Conservation (phyloP, 2,888 invertebrate genomes). For the Nineta flava region DNA sequence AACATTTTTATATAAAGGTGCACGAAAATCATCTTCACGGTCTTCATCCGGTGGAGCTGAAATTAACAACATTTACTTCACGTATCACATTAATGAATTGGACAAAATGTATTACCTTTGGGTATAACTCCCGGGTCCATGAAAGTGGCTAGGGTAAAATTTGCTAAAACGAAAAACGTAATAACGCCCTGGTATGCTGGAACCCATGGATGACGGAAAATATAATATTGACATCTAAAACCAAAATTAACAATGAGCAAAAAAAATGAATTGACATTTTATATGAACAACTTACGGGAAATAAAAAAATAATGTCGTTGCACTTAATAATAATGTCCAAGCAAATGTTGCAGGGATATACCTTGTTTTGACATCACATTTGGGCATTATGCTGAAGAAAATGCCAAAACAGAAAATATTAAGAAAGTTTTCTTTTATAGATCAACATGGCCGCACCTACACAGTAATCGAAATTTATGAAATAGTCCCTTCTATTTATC, state of each 20-base stretch:
- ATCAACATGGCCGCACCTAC: conserved; percentile 47
- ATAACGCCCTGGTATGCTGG: conserved; percentile 87
- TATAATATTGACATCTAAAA: conserved; percentile 76
- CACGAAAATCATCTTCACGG: conserved; percentile 91
- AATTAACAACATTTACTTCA: conserved; percentile 10
- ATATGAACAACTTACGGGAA: conserved; percentile 74
- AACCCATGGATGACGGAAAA: conserved; percentile 72
- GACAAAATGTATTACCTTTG: conserved; percentile 49
- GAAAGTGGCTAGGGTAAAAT: conserved; percentile 96
- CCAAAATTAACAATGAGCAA: conserved; percentile 11
- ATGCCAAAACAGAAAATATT: conserved; percentile 12
- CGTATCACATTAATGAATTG: not conserved
- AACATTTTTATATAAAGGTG: conserved; percentile 90
- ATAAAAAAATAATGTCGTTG: conserved; percentile 90
- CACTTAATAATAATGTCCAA: conserved; percentile 87
- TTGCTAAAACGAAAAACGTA: conserved; percentile 93
- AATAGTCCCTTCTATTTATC: not conserved
- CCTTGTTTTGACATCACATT: conserved; percentile 92
- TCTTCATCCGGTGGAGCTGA: conserved; percentile 92
- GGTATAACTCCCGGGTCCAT: conserved; percentile 99
- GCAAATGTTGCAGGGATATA: conserved; percentile 97
- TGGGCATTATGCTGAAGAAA: conserved; percentile 56
- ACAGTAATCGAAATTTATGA: conserved; percentile 2
- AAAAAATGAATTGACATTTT: conserved; percentile 25
- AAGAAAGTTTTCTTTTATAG: conserved; percentile 25